Evolutionary conservation across 2,113 vertebrate species (phyloP), one percentile per base, ranked within the genome.

Genomic region (Phrynosoma platyrhinos): DNA sequence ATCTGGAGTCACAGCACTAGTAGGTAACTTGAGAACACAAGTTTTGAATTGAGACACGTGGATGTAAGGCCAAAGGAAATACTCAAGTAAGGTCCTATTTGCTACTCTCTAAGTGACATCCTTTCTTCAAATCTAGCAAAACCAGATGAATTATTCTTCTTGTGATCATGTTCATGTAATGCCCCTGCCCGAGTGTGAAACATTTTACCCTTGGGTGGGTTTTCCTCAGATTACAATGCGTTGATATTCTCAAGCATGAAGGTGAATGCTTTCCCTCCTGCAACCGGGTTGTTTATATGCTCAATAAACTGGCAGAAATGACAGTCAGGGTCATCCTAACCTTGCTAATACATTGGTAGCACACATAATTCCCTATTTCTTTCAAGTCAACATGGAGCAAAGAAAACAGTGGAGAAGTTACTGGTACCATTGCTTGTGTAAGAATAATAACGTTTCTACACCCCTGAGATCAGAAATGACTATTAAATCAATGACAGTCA

Each of bases 171-270:
- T 82, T 82, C 32, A 32, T 25, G 10, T 74, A 62, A 81, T 52
- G n/a, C 18, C 21, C 20, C 7, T 82, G 71, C 58, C 55, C 71
- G 66, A 82, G 36, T 76, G 80, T 77, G 72, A 76, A 52, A 25
- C 13, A 68, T 68, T 88, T 76, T 83, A 82, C 62, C 72, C 36
- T 76, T 82, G 40, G 14, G 14, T 77, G n/a, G 80, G 23, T n/a
- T 83, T 68, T 76, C 21, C 30, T 88, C 72, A 83, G 64, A 83
- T 82, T 75, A 74, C 83, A 76, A 85, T 30, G 62, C 66, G 9
- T 36, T 83, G 10, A 36, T 74, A 82, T 66, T 53, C 62, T 77
- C 58, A 77, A 68, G 55, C 86, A 77, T 82, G 79, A 83, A 88
- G 80, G 86, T 88, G 80, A 83, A 83, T 40, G 30, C 36, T 76